A percentile compares a stretch with the other conserved stretches of the same genome.
These are phyloP conservation scores for Hydractinia symbiolongicarpus DNA, from an alignment of 30 jellyfish, hydroid and myxozoan species.

Conservation along the genomic window DNA sequence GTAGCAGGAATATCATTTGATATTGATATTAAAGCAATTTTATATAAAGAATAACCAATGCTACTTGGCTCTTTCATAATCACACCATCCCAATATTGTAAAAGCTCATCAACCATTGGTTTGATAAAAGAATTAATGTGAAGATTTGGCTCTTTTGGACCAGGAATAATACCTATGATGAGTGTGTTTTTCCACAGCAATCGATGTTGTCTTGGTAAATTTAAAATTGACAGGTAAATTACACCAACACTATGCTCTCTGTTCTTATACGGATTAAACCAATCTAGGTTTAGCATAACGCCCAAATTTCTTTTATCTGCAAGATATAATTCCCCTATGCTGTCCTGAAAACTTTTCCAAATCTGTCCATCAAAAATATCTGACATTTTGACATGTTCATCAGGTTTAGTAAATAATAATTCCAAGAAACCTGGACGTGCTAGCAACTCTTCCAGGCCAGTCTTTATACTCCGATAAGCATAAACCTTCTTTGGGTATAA, in stretches of 20 bases:
- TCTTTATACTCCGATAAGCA: background rate
- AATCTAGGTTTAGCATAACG: background rate
- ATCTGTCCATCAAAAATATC: background rate
- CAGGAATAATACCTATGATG: constrained; percentile 2
- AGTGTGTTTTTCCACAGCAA: constrained; percentile 7
- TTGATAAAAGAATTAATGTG: background rate
- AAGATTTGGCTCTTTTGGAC: background rate
- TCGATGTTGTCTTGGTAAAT: constrained; percentile 6
- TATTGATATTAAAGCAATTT: background rate
- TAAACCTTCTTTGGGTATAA: background rate
- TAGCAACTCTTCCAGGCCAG: background rate
- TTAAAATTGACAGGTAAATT: background rate
- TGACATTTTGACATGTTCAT: background rate
- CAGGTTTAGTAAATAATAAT: background rate
- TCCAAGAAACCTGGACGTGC: background rate
- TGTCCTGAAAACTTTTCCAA: constrained; percentile 6
- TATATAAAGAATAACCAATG: background rate
- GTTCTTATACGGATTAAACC: constrained; percentile 3
- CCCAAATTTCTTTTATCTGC: background rate
- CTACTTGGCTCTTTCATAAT: background rate
- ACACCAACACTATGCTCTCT: background rate
- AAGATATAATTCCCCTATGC: background rate
- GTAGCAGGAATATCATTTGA: constrained; percentile 20
- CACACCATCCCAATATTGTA: constrained; percentile 11
- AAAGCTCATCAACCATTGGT: background rate